Percentiles rank a stretch among this genome's conserved stretches.
Evolutionary conservation across 1,140 invertebrate genomes (phyloP).

Genomic region (Acromyrmex charruanus): DNA sequence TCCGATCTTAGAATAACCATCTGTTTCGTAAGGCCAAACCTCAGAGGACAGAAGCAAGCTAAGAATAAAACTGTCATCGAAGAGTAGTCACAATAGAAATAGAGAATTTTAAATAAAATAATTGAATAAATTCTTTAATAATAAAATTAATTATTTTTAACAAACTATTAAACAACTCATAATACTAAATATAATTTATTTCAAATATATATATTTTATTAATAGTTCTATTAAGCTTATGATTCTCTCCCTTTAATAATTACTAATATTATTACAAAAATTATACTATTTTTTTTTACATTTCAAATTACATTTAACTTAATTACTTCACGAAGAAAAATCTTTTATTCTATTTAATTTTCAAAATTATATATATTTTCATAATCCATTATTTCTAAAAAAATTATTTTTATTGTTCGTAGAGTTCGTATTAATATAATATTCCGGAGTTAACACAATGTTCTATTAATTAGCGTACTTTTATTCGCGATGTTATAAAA

Average conservation of each 20-base stretch:
- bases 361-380: neutral
- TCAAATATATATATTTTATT: neutral
- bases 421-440: conserved; percentile 45
- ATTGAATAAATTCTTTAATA: neutral
- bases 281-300: neutral
- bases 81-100: neutral
- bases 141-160: neutral
- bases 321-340: neutral
- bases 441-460: neutral
- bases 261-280: conserved; percentile 6
- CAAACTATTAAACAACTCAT: neutral
- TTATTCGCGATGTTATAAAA: conserved; percentile 25
- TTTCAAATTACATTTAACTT: neutral
- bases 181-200: neutral
- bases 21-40: neutral
- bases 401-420: neutral
- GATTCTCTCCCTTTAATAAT: neutral
- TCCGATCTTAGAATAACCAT: conserved; percentile 16
- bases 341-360: neutral
- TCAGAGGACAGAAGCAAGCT: neutral
- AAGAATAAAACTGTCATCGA: neutral
- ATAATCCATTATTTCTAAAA: neutral
- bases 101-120: neutral
- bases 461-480: conserved; percentile 55
- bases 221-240: neutral